Conservation (phyloP, 2,797 vertebrate genomes). For the Eidolon dupreanum region DNA sequence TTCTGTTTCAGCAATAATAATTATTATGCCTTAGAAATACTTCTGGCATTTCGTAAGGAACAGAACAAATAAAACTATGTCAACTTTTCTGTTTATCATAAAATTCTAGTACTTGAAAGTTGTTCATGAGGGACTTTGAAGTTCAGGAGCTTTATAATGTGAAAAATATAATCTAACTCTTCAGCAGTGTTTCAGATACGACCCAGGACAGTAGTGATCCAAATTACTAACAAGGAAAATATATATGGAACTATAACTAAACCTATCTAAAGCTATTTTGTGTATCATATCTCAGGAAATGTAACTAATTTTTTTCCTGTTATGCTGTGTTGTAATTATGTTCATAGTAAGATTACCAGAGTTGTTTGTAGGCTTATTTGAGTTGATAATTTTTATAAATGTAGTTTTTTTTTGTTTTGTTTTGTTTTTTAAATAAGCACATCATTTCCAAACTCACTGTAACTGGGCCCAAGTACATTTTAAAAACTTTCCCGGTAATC, state of each 20-base stretch:
- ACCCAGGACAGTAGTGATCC: background rate
- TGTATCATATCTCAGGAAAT: background rate
- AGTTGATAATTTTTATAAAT: background rate
- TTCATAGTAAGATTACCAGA: background rate
- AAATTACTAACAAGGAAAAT: background rate
- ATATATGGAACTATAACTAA: background rate
- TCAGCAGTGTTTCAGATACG: background rate
- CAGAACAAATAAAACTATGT: background rate
- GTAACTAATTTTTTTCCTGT: constrained; percentile 7
- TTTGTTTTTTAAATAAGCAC: background rate
- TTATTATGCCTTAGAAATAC: constrained; percentile 50
- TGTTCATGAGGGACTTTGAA: background rate
- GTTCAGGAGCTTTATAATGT: background rate
- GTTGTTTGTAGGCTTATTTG: background rate
- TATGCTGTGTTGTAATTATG: background rate
- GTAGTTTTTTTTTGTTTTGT: background rate
- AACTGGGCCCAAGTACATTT: background rate
- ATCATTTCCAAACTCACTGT: background rate
- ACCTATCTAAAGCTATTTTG: background rate
- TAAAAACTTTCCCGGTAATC: background rate
- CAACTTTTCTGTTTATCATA: constrained; percentile 20
- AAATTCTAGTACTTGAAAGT: constrained; percentile 42
- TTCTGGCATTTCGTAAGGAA: constrained; percentile 56
- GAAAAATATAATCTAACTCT: background rate
- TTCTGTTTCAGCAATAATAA: constrained; percentile 51